These are phyloP conservation scores for Acanthopagrus latus DNA, from an alignment of 2,797 vertebrate species.

Conservation along the genomic window DNA sequence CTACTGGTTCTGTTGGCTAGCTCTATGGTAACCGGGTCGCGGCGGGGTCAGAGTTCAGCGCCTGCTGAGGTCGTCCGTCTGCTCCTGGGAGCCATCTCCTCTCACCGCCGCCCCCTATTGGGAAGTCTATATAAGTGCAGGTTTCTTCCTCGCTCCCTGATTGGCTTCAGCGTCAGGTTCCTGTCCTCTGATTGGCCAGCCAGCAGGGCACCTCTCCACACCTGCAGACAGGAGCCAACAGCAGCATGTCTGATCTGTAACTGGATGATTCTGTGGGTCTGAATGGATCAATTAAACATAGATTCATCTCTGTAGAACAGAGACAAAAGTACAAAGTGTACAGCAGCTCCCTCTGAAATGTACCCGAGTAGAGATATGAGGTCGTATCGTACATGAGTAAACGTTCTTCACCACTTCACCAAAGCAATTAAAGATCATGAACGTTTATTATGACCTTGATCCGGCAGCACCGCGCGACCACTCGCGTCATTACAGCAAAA, in stretches of 20 bases:
- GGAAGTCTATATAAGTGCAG: constrained; percentile 52
- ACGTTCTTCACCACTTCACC: too few species aligned
- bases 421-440: too few species aligned
- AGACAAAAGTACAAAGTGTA: too few species aligned
- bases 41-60: constrained; percentile 27
- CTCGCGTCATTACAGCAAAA: too few species aligned
- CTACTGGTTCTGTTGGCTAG: constrained; percentile 42
- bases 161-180: constrained; percentile 57
- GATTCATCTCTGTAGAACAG: too few species aligned
- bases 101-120: constrained; percentile 19
- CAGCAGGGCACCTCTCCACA: constrained; percentile 76
- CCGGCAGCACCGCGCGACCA: too few species aligned
- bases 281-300: too few species aligned
- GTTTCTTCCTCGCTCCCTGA: neutral
- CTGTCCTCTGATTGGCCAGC: constrained; percentile 74
- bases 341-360: too few species aligned
- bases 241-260: neutral
- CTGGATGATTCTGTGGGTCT: too few species aligned
- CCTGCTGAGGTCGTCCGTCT: neutral
- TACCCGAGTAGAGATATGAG: too few species aligned
- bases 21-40: constrained; percentile 49
- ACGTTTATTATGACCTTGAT: too few species aligned
- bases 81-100: neutral
- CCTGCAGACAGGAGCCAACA: constrained; percentile 38
- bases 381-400: too few species aligned